Base-by-base conservation (phyloP, 2,113 vertebrate genomes). In the Drymodes brunneopygia region DNA sequence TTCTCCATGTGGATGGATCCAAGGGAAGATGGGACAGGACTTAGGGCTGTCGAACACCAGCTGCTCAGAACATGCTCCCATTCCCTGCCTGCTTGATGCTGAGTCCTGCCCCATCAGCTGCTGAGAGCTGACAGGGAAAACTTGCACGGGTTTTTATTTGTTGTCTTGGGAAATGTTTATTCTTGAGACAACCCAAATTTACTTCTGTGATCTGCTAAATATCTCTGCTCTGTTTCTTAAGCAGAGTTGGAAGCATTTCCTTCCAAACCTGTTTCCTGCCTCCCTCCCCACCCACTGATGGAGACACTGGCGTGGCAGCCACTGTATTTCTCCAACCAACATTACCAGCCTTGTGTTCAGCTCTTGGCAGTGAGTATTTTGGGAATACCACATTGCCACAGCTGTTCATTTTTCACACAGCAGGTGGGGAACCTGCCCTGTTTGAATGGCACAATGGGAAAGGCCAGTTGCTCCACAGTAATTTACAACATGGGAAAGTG, bases 341-440 rank as follows among this genome's bases (percentile, higher is more conserved):
- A 35, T 18, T 54, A 60, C 44, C 81, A 80, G 67, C 50, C 56
- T 56, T 3, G 2, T 5, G 4, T n/a, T 72, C 82, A 60, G 36
- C 62, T 64, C 60, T 48, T 31, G 31, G 35, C 82, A 80, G 62
- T 0, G 15, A 82, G 33, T 61, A 81, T 89, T 96, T 94, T 15
- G 42, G 69, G 83, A 95, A 64, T 38, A 53, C 53, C 40, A 51
- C 20, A 8, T 80, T 44, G 91, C 25, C 40, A 69, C 78, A 93
- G 88, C 70, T 94, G 92, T 51, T 92, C 44, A 71, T 93, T 95
- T 96, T 93, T 83, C 81, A 45, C 87, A 38, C 20, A 6, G 84
- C 89, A 79, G 92, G 81, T 91, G 90, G 81, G 35, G 77, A 94
- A 92, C 78, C 54, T 94, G 83, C 66, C 73, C 71, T 31, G 22